Base-by-base conservation (phyloP, 1,140 invertebrate species). In the Rhyacophila brunnea region DNA sequence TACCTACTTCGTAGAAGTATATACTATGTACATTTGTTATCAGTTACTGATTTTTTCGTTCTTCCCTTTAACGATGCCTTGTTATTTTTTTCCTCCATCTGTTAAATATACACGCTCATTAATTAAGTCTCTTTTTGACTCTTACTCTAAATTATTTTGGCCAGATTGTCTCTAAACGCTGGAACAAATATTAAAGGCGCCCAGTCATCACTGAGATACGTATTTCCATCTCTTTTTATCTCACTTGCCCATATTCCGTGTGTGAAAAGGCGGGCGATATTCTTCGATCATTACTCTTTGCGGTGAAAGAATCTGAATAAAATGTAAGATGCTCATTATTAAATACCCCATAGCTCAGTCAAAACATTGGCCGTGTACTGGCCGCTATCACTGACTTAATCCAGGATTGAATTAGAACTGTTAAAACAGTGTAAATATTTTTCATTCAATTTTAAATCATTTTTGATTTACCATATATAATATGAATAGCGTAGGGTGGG, bases 241-340 rank as follows among this genome's bases (percentile, higher is more conserved):
- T 11, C 23, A 48, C 11, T 11, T 3, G 13, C 15, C 40, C 13
- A 9, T 10, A 17, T 13, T 9, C 13, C 2, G 43, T 18, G 43
- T 11, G 43, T 15, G n/a, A 48, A 49, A 38, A 47, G 32, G 19
- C 5, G 28, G 19, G 35, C 43, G 4, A 13, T 34, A 43, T 23
- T n/a, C 34, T 19, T 7, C 34, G 19, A 50, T 13, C 48, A 42
- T 44, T 48, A 57, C 45, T 57, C 55, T 20, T 49, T 34, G 20
- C 52, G 44, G 11, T 14, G 28, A 47, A 55, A 57, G 61, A 63
- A 63, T 63, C 56, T 63, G 61, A 63, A 63, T 63, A 63, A 63
- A 63, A 63, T 63, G 61, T 63, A 63, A 63, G 61, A 62, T 47
- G 56, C 61, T 63, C 61, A 63, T 63, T 63, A 63, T 63, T 63